A percentile compares a stretch with the other conserved stretches of the same genome.
These are phyloP conservation scores for Campoletis raptor DNA, from an alignment of 2,888 invertebrate species.

Conservation along the genomic window DNA sequence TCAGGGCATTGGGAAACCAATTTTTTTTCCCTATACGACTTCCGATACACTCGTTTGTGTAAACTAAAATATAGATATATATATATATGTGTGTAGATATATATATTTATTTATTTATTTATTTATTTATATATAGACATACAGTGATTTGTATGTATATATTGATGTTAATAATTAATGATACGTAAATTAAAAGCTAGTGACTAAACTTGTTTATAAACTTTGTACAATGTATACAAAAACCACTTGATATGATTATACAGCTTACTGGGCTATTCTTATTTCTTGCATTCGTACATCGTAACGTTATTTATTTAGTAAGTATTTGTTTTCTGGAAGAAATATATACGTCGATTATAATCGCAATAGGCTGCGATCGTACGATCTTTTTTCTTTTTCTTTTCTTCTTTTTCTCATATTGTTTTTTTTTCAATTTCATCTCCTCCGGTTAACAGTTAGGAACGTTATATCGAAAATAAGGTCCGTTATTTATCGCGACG, in stretches of 20 bases:
- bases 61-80: slow-evolving; percentile 60
- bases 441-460: slow-evolving; percentile 77
- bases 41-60: slow-evolving; percentile 56
- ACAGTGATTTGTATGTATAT: slow-evolving; percentile 31
- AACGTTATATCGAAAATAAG: slow-evolving; percentile 82
- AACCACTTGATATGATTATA: slow-evolving; percentile 83
- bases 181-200: slow-evolving; percentile 81
- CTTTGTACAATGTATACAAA: slow-evolving; percentile 83
- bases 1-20: slow-evolving; percentile 70
- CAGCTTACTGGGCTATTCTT: slow-evolving; percentile 75
- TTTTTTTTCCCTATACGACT: slow-evolving; percentile 42
- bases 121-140: slow-evolving; percentile 32
- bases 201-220: slow-evolving; percentile 82
- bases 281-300: slow-evolving; percentile 62
- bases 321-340: slow-evolving; percentile 78
- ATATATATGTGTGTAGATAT: slow-evolving; percentile 48
- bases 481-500: slow-evolving; percentile 75
- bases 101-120: slow-evolving; percentile 54
- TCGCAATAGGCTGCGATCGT: slow-evolving; percentile 68
- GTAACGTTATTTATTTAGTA: slow-evolving; percentile 69
- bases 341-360: slow-evolving; percentile 76
- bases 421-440: slow-evolving; percentile 59
- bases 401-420: slow-evolving; percentile 2
- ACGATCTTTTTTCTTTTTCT: slow-evolving; percentile 67
- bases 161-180: slow-evolving; percentile 66